These are phyloP conservation scores for Oryzias dopingdopingensis DNA, from an alignment of 2,797 vertebrate species.

Conservation along the genomic window DNA sequence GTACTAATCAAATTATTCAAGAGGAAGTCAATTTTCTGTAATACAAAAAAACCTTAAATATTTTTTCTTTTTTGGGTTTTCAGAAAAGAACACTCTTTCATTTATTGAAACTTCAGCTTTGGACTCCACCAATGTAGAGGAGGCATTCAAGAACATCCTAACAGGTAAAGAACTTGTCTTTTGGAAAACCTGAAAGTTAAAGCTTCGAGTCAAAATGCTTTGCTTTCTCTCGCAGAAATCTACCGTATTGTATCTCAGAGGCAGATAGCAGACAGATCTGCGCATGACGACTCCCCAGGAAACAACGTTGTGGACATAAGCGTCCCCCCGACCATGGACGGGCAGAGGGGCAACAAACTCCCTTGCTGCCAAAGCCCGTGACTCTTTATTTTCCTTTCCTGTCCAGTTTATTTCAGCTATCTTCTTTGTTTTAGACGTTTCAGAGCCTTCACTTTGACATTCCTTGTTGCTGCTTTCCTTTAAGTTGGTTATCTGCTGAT, in stretches of 20 bases:
- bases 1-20: too few species aligned
- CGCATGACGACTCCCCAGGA: slow-evolving; percentile 92
- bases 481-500: slow-evolving; percentile 35
- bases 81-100: slow-evolving; percentile 92
- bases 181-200: slow-evolving; percentile 67
- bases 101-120: slow-evolving; percentile 97
- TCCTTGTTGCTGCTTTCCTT: slow-evolving; percentile 48
- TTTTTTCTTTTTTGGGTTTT: background rate
- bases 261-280: slow-evolving; percentile 91
- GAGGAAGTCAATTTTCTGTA: background rate
- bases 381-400: slow-evolving; percentile 37
- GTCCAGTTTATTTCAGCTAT: slow-evolving; percentile 55
- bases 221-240: slow-evolving; percentile 86
- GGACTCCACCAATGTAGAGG: slow-evolving; percentile 97
- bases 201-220: slow-evolving; percentile 45
- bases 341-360: slow-evolving; percentile 92
- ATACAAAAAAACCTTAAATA: background rate
- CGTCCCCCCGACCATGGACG: slow-evolving; percentile 91
- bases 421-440: slow-evolving; percentile 44
- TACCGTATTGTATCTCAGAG: slow-evolving; percentile 97
- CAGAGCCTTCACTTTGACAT: slow-evolving; percentile 72
- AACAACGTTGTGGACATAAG: slow-evolving; percentile 97
- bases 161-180: slow-evolving; percentile 84
- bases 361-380: slow-evolving; percentile 98
- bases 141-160: slow-evolving; percentile 97